Evolutionary conservation across 2,113 vertebrate species (phyloP).

Genomic region (Chitala chitala): DNA sequence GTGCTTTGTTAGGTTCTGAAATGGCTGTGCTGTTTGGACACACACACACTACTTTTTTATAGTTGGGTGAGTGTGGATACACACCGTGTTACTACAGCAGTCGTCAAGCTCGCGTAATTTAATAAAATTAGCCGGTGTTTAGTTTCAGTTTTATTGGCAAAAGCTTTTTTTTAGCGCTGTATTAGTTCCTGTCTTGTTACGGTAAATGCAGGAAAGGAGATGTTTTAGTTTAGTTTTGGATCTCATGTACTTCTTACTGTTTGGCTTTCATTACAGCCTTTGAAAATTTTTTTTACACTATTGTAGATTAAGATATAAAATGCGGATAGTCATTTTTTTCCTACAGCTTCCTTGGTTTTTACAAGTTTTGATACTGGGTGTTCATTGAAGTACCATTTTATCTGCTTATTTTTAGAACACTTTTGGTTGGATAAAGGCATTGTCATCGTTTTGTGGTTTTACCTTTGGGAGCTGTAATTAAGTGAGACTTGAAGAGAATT

Average conservation of each 20-base stretch:
- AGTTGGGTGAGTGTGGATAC: conserved; percentile 31
- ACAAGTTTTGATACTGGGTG: conserved; percentile 28
- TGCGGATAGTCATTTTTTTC: neutral
- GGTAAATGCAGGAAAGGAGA: neutral
- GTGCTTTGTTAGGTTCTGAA: conserved; percentile 41
- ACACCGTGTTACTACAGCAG: conserved; percentile 2
- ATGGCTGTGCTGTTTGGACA: conserved; percentile 38
- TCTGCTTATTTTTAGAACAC: neutral
- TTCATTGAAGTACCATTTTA: conserved; percentile 16
- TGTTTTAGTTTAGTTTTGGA: neutral
- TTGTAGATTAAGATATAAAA: neutral
- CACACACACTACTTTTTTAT: too few relatives aligned
- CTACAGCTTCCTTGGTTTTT: neutral
- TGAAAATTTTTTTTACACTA: neutral
- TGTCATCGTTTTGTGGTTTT: neutral
- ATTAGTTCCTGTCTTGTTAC: neutral
- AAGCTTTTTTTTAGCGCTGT: neutral
- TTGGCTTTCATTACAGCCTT: neutral
- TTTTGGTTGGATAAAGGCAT: neutral
- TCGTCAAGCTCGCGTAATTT: conserved; percentile 9
- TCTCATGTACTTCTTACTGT: neutral
- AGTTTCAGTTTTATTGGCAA: neutral
- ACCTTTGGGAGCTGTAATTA: neutral
- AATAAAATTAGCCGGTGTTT: conserved; percentile 18
- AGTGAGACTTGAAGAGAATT: conserved; percentile 3